Evolutionary conservation across 2,888 invertebrate species (phyloP).

Genomic region (Dicyrtomina minuta): DNA sequence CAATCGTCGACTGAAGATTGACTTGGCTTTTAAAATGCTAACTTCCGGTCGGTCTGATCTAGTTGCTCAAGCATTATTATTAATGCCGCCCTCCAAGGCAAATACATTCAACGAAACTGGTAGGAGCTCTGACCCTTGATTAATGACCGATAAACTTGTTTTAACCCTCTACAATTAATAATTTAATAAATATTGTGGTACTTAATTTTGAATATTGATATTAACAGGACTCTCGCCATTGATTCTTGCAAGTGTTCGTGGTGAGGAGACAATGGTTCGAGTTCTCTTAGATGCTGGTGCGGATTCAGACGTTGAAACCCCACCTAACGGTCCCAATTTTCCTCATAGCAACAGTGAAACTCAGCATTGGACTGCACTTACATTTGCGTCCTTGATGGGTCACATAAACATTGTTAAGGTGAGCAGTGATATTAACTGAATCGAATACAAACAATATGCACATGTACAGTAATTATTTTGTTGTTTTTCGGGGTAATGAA

Average conservation of each 20-base stretch:
- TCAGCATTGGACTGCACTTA: conserved; percentile 84
- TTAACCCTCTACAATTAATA: conserved; percentile 11
- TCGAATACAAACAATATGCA: conserved; percentile 45
- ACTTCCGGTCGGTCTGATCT: conserved; percentile 77
- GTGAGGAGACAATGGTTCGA: conserved; percentile 75
- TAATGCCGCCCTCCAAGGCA: conserved; percentile 69
- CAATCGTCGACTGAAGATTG: conserved; percentile 55
- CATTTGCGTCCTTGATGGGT: conserved; percentile 69
- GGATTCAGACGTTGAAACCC: conserved; percentile 79
- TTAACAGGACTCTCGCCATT: conserved; percentile 63
- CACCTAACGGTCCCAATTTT: conserved; percentile 58
- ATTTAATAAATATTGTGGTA: conserved; percentile 1
- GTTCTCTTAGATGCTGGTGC: conserved; percentile 76
- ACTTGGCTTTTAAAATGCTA: conserved; percentile 76
- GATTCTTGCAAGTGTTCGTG: conserved; percentile 78
- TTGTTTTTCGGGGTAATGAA: too few species aligned
- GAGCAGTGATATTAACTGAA: conserved; percentile 55
- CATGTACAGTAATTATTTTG: background rate
- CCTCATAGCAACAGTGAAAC: conserved; percentile 61
- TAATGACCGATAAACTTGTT: conserved; percentile 14
- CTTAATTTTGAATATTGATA: background rate
- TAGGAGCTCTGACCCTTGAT: conserved; percentile 23
- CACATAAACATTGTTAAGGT: conserved; percentile 57
- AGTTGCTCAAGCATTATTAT: conserved; percentile 71
- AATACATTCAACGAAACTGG: conserved; percentile 52